A percentile compares a stretch with the other conserved stretches of the same genome.
phyloP scores from a whole-genome alignment of 1,140 invertebrate genomes.

The Zaprionus nigranus region DNA sequence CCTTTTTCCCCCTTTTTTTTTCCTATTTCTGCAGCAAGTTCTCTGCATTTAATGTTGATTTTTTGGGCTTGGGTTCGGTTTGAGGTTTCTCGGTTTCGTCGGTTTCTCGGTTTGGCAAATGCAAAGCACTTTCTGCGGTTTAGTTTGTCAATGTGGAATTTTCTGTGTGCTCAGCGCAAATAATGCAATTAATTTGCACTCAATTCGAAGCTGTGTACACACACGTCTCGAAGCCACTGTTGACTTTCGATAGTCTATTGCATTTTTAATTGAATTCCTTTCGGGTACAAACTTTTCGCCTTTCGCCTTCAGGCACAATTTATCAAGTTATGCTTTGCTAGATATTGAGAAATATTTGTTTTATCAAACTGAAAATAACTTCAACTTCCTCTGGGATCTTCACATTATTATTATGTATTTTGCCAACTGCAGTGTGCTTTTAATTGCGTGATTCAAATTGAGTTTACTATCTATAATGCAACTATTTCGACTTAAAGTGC shows the following conservation, averaged over 20 bases:
- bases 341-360: constrained; percentile 1
- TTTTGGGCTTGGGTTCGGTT: neutral
- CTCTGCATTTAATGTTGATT: constrained; percentile 38
- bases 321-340: neutral
- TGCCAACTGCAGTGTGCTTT: neutral
- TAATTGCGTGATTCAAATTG: constrained; percentile 9
- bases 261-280: constrained; percentile 22
- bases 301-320: neutral
- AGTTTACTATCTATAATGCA: constrained; percentile 5
- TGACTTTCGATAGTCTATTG: constrained; percentile 19
- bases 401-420: neutral
- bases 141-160: constrained; percentile 37
- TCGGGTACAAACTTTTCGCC: neutral
- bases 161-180: constrained; percentile 46
- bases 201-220: constrained; percentile 8
- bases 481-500: constrained; percentile 29
- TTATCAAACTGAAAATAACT: neutral
- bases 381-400: neutral
- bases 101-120: constrained; percentile 26
- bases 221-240: constrained; percentile 27
- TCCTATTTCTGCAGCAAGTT: constrained; percentile 18
- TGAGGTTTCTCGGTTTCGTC: neutral
- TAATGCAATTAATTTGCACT: constrained; percentile 51
- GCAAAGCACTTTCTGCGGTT: constrained; percentile 47
- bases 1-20: too few relatives aligned